phyloP scores from a whole-genome alignment of 2,797 vertebrate genomes.

The Labroides dimidiatus region DNA sequence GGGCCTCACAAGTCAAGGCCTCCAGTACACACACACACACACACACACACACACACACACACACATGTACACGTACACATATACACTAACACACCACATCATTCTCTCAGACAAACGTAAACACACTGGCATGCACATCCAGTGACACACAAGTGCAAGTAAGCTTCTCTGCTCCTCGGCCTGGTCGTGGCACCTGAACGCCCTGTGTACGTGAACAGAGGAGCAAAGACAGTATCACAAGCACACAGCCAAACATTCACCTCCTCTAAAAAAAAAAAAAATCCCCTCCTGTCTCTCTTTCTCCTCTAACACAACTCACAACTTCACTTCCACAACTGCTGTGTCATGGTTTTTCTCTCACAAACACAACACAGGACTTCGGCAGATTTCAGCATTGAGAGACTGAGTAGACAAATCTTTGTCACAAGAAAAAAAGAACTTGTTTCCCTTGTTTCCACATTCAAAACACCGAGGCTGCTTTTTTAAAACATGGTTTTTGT shows the following conservation, averaged over 20 bases:
- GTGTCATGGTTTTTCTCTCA: constrained; percentile 78
- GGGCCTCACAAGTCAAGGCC: constrained; percentile 72
- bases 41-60: no score
- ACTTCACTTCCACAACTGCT: constrained; percentile 61
- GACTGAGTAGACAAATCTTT: constrained; percentile 70
- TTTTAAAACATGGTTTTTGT: constrained; percentile 84
- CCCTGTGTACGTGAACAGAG: constrained; percentile 77
- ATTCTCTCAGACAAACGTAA: constrained; percentile 70
- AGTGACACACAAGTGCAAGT: constrained; percentile 74
- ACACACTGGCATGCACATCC: constrained; percentile 75
- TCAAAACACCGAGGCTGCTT: constrained; percentile 76
- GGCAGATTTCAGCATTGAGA: constrained; percentile 45
- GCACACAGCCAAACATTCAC: constrained; percentile 88
- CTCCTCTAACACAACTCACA: constrained; percentile 53
- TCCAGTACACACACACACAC: constrained; percentile 45
- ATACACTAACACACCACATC: constrained; percentile 81
- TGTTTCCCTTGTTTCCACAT: constrained; percentile 54
- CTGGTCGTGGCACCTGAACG: constrained; percentile 76
- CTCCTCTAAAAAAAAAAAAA: neutral
- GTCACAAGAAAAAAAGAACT: constrained; percentile 63
- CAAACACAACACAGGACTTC: constrained; percentile 55
- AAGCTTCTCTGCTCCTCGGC: constrained; percentile 80
- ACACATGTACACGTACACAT: constrained; percentile 61
- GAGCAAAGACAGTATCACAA: constrained; percentile 87
- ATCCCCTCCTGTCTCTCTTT: neutral